These are phyloP conservation scores for Champsocephalus esox DNA, from an alignment of 2,797 vertebrate genomes.

Conservation along the genomic window DNA sequence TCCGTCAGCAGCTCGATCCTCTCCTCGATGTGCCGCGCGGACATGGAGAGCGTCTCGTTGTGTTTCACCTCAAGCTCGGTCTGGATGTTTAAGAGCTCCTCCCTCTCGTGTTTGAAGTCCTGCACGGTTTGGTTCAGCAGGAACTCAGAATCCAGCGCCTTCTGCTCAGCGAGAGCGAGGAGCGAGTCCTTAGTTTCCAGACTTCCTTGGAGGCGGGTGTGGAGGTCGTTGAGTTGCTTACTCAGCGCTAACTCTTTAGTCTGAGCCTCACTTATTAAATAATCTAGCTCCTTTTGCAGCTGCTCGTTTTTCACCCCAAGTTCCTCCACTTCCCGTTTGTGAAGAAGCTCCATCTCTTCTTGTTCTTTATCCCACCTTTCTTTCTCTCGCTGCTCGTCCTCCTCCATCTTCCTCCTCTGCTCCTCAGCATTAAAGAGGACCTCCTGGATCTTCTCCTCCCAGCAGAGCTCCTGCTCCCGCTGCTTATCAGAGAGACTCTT, in stretches of 20 bases:
- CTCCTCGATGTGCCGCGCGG: slow-evolving; percentile 73
- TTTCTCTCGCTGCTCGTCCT: slow-evolving; percentile 76
- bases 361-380: slow-evolving; percentile 74
- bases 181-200: slow-evolving; percentile 76
- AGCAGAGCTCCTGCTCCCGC: slow-evolving; percentile 80
- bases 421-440: slow-evolving; percentile 79
- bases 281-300: slow-evolving; percentile 84
- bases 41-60: slow-evolving; percentile 57
- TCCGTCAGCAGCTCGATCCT: slow-evolving; percentile 80
- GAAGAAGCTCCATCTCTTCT: slow-evolving; percentile 79
- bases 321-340: slow-evolving; percentile 79
- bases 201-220: slow-evolving; percentile 79
- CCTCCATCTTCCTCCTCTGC: slow-evolving; percentile 71
- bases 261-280: slow-evolving; percentile 73
- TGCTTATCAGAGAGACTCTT: slow-evolving; percentile 78
- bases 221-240: slow-evolving; percentile 82
- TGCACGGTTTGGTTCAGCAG: slow-evolving; percentile 77
- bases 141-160: slow-evolving; percentile 68
- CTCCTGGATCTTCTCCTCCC: slow-evolving; percentile 83
- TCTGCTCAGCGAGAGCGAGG: slow-evolving; percentile 69
- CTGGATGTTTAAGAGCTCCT: slow-evolving; percentile 73
- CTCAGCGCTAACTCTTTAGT: slow-evolving; percentile 82
- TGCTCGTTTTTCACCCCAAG: slow-evolving; percentile 81
- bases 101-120: slow-evolving; percentile 83
- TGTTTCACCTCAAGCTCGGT: slow-evolving; percentile 75